phyloP scores from a whole-genome alignment of 1,140 invertebrate species.

The Pseudomyrmex concolor region DNA sequence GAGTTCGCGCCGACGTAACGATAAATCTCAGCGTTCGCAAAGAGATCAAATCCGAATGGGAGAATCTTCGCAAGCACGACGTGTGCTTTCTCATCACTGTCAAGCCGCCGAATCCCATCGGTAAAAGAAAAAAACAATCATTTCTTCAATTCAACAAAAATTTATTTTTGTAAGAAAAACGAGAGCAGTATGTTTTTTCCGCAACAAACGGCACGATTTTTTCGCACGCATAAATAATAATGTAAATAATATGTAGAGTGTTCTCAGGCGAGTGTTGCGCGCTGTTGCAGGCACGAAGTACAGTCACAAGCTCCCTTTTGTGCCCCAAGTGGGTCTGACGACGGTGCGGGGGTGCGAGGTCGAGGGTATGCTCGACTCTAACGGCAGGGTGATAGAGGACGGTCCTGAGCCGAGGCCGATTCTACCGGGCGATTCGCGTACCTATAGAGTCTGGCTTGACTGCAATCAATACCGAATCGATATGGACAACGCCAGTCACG shows the following conservation, averaged over 20 bases:
- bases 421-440: conserved; percentile 94
- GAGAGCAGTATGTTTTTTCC: background rate
- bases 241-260: background rate
- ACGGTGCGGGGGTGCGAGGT: conserved; percentile 99
- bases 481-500: conserved; percentile 92
- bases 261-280: background rate
- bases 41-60: conserved; percentile 98
- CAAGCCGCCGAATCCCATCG: conserved; percentile 92
- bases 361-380: conserved; percentile 98
- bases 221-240: background rate
- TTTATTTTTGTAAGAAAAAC: too few relatives aligned
- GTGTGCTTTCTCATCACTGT: conserved; percentile 98
- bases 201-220: background rate
- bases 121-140: conserved; percentile 82
- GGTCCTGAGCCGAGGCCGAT: conserved; percentile 95
- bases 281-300: conserved; percentile 90
- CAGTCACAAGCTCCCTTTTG: conserved; percentile 92
- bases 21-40: conserved; percentile 95
- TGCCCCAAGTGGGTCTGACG: conserved; percentile 95
- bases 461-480: conserved; percentile 98
- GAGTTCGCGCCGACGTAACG: conserved; percentile 97
- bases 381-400: conserved; percentile 98
- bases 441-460: conserved; percentile 97
- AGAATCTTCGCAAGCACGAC: conserved; percentile 97
- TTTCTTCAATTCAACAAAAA: too few relatives aligned